Conservation (phyloP, 1,140 invertebrate species). For the Ruditapes philippinarum region DNA sequence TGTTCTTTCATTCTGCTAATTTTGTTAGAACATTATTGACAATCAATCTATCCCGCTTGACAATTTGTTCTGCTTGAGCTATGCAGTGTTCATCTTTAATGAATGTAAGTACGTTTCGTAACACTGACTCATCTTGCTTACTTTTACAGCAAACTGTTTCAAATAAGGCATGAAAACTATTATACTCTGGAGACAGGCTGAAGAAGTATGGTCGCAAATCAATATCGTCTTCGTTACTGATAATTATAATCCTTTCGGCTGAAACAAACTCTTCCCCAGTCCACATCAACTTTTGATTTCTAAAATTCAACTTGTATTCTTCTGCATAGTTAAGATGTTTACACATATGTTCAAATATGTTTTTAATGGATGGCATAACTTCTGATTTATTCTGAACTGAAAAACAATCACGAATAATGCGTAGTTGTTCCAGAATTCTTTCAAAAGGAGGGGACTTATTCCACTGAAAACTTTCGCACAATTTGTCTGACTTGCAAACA, state of each 20-base stretch:
- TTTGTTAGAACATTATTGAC: background rate
- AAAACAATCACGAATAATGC: background rate
- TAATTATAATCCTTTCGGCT: background rate
- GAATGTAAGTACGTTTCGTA: background rate
- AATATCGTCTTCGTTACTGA: background rate
- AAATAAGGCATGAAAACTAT: background rate
- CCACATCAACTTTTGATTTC: background rate
- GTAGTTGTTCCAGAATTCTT: constrained; percentile 2
- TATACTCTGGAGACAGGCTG: background rate
- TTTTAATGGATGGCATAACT: background rate
- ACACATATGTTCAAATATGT: background rate
- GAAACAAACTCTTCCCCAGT: background rate
- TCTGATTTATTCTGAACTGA: background rate
- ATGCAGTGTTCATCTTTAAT: background rate
- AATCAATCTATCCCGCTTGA: background rate
- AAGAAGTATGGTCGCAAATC: constrained; percentile 26
- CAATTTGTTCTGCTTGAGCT: background rate
- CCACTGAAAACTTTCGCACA: background rate
- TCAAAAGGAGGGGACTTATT: background rate
- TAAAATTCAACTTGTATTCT: background rate
- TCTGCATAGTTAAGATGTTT: background rate
- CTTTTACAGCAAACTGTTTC: background rate
- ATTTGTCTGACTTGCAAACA: background rate
- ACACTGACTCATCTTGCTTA: background rate
- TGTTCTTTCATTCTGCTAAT: too few species aligned